Conservation (phyloP, 2,113 vertebrate genomes). For the Neolamprologus hecqui region DNA sequence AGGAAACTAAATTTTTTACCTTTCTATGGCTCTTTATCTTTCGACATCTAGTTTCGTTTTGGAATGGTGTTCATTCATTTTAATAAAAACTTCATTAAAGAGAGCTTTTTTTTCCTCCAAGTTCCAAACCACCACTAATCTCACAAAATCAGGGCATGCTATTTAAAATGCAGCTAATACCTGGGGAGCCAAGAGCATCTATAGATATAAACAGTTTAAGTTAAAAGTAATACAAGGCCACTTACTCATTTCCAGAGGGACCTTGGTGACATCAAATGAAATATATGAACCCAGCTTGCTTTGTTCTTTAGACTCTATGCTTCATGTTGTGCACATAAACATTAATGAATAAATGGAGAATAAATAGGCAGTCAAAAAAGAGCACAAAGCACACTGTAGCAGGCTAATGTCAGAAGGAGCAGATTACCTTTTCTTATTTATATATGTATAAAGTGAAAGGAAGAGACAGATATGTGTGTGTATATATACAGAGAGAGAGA, state of each 20-base stretch:
- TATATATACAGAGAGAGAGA: background rate
- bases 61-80: background rate
- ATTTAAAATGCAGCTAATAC: background rate
- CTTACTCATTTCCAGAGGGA: background rate
- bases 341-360: background rate
- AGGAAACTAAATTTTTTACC: background rate
- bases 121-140: background rate
- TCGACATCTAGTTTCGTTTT: background rate
- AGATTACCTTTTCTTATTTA: background rate
- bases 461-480: background rate
- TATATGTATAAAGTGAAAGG: background rate
- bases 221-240: background rate
- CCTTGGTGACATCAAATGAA: background rate
- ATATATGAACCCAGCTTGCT: background rate
- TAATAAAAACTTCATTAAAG: background rate
- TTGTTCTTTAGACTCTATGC: background rate
- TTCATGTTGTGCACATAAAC: background rate
- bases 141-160: background rate
- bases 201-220: background rate
- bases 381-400: background rate
- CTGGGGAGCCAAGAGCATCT: background rate
- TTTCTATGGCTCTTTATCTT: background rate
- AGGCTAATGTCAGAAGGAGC: background rate
- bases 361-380: background rate
- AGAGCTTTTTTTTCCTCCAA: background rate